Percentiles rank a stretch among this genome's conserved stretches.
Evolutionary conservation across 2,113 vertebrate species (phyloP).

Genomic region (Stegastes partitus): DNA sequence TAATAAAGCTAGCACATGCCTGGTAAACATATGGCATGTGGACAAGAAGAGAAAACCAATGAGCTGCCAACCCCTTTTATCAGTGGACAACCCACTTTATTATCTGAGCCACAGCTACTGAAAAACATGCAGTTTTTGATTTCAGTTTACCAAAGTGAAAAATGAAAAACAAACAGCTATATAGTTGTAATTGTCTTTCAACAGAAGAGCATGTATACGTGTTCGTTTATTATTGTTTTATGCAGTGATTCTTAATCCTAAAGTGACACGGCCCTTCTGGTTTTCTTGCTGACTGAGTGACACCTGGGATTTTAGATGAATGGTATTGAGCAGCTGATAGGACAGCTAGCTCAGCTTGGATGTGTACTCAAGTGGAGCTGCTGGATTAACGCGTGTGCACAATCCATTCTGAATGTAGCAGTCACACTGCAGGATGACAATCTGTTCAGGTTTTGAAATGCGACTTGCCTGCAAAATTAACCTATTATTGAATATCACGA

Average conservation of each 20-base stretch:
- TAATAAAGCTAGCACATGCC: no score
- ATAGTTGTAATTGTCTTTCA: not conserved
- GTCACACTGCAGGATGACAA: slow-evolving; percentile 4
- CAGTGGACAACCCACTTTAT: no score
- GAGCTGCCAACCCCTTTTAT: no score
- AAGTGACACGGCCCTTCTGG: not conserved
- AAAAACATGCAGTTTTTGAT: no score
- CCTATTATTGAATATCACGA: slow-evolving; percentile 1
- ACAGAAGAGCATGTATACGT: not conserved
- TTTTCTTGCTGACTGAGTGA: not conserved
- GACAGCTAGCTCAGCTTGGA: not conserved
- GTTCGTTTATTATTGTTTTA: not conserved
- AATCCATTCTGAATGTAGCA: slow-evolving; percentile 29
- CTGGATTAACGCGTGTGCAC: slow-evolving; percentile 37
- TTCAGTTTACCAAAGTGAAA: no score
- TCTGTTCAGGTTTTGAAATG: not conserved
- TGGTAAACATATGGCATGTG: no score
- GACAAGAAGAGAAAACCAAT: no score
- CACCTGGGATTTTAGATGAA: slow-evolving; percentile 14
- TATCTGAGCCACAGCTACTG: no score
- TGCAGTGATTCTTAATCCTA: not conserved
- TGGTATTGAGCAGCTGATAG: not conserved
- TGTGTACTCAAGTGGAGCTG: slow-evolving; percentile 25
- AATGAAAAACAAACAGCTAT: no score
- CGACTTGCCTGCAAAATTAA: not conserved